phyloP scores from a whole-genome alignment of 2,113 vertebrate species.

The Sarotherodon lohbergeri region DNA sequence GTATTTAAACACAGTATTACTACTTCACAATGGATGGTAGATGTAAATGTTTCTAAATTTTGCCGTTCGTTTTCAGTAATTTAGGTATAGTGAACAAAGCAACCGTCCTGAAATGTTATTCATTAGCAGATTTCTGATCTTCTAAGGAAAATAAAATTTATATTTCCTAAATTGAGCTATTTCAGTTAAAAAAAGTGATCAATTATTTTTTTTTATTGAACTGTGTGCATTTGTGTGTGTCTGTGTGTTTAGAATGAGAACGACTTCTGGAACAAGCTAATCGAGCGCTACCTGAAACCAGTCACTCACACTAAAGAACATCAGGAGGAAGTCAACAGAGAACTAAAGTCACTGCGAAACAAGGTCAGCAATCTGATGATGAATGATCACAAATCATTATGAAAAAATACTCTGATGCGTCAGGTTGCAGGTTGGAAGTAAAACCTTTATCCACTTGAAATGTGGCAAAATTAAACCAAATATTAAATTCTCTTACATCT shows the following conservation, averaged over 20 bases:
- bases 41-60: neutral
- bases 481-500: neutral
- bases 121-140: neutral
- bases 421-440: neutral
- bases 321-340: slow-evolving; percentile 49
- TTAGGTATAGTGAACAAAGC: neutral
- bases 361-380: slow-evolving; percentile 54
- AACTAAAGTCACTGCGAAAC: slow-evolving; percentile 76
- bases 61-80: neutral
- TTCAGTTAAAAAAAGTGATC: neutral
- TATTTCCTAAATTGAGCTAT: neutral
- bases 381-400: neutral
- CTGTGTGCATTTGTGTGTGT: neutral
- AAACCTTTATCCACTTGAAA: neutral
- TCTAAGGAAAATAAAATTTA: neutral
- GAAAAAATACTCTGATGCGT: neutral
- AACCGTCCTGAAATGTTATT: neutral
- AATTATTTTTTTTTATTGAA: neutral
- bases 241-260: slow-evolving; percentile 59
- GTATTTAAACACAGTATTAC: neutral
- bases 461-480: neutral
- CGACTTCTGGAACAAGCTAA: slow-evolving; percentile 74
- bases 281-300: slow-evolving; percentile 70
- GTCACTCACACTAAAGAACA: slow-evolving; percentile 52
- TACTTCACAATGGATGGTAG: neutral